A percentile compares a stretch with the other conserved stretches of the same genome.
Conservation (phyloP, 1,140 invertebrate species). For the Lycorma delicatula region DNA sequence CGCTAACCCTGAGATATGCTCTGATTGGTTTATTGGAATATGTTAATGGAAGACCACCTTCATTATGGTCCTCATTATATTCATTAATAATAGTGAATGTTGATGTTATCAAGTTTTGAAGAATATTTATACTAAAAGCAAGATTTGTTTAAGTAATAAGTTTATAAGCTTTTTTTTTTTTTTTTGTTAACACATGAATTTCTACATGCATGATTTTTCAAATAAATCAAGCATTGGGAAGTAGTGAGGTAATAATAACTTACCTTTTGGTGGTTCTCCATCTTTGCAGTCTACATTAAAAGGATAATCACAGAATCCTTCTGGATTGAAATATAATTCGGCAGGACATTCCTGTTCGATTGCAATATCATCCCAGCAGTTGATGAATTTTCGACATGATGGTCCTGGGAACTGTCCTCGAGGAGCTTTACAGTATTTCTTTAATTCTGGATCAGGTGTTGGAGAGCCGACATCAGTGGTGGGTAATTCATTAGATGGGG, state of each 20-base stretch:
- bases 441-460: background rate
- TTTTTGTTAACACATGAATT: too few relatives aligned
- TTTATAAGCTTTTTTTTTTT: too few relatives aligned
- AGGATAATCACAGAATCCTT: constrained; percentile 50
- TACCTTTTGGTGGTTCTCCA: background rate
- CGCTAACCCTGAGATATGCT: too few relatives aligned
- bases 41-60: too few relatives aligned
- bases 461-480: constrained; percentile 7
- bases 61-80: too few relatives aligned
- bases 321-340: constrained; percentile 46
- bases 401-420: constrained; percentile 52
- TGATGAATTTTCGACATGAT: constrained; percentile 52
- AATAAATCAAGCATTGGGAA: too few relatives aligned
- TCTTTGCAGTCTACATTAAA: constrained; percentile 48
- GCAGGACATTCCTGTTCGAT: constrained; percentile 53
- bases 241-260: constrained; percentile 16
- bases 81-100: too few relatives aligned
- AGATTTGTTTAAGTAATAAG: too few relatives aligned
- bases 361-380: constrained; percentile 59
- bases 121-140: too few relatives aligned
- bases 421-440: constrained; percentile 25
- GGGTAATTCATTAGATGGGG: constrained; percentile 6
- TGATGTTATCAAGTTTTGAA: too few relatives aligned
- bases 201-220: too few relatives aligned
- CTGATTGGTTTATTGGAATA: too few relatives aligned